Conservation (phyloP, 1,140 invertebrate genomes). For the Drosophila nebulosa region DNA sequence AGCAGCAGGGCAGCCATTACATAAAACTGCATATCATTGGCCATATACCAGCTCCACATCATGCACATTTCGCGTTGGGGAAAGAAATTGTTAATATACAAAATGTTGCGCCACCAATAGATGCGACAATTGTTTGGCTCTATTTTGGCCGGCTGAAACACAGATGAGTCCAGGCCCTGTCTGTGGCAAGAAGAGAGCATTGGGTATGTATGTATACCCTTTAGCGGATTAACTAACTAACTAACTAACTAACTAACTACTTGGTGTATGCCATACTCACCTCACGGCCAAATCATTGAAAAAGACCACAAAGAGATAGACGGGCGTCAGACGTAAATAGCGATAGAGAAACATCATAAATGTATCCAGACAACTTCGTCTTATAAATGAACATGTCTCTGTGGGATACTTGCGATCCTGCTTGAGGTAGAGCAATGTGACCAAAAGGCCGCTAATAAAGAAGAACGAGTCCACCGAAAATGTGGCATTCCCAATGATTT, state of each 20-base stretch:
- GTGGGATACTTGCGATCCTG: conserved; percentile 77
- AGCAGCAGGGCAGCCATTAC: conserved; percentile 87
- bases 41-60: conserved; percentile 95
- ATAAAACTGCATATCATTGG: conserved; percentile 95
- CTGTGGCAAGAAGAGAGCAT: conserved; percentile 11
- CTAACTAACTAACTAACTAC: too few relatives aligned
- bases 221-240: too few relatives aligned
- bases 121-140: conserved; percentile 89
- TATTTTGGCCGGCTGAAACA: conserved; percentile 87
- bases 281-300: conserved; percentile 87
- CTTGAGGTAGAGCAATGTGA: conserved; percentile 88
- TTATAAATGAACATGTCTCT: conserved; percentile 60
- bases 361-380: conserved; percentile 82
- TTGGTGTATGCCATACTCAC: conserved; percentile 78
- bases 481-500: conserved; percentile 93
- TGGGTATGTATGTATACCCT: too few relatives aligned
- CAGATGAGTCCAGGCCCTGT: conserved; percentile 83
- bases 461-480: conserved; percentile 96
- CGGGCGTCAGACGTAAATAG: conserved; percentile 89
- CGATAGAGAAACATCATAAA: conserved; percentile 85
- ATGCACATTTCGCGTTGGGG: conserved; percentile 91
- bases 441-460: conserved; percentile 91
- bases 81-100: conserved; percentile 91
- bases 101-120: conserved; percentile 91
- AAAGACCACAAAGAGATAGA: conserved; percentile 89